Evolutionary conservation across 2,888 invertebrate genomes (phyloP).

Genomic region (Leucophenga montana): DNA sequence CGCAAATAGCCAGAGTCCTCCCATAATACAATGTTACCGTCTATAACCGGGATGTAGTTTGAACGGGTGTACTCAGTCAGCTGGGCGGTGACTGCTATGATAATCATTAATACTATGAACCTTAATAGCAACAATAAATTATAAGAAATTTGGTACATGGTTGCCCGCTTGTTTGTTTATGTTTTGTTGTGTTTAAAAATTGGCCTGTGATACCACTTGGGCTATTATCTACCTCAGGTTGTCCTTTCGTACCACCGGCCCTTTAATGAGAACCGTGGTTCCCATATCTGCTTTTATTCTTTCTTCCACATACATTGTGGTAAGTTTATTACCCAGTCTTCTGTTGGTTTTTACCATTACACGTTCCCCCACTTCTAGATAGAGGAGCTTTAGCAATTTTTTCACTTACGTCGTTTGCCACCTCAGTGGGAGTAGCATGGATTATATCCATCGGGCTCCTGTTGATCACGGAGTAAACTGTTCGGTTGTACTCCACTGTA

Average conservation of each 20-base stretch:
- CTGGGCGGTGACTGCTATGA: too few relatives aligned
- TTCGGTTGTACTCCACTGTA: too few relatives aligned
- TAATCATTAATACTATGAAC: not conserved
- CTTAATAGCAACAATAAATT: not conserved
- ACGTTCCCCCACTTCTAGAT: not conserved
- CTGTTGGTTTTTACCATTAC: not conserved
- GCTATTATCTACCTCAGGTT: not conserved
- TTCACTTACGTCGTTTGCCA: too few relatives aligned
- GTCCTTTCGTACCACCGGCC: too few relatives aligned
- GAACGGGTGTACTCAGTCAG: slow-evolving; percentile 2
- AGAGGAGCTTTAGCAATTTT: not conserved
- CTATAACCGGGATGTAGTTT: slow-evolving; percentile 2
- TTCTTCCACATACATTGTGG: not conserved
- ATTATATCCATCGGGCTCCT: too few relatives aligned
- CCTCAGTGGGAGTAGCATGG: too few relatives aligned
- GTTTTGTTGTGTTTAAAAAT: too few relatives aligned
- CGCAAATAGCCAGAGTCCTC: not conserved
- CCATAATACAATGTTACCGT: slow-evolving; percentile 12
- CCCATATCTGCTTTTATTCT: not conserved
- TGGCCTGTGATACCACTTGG: too few relatives aligned
- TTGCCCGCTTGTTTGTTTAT: too few relatives aligned
- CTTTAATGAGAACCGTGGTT: not conserved
- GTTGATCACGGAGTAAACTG: too few relatives aligned
- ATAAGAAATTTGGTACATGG: not conserved
- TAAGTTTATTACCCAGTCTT: too few relatives aligned